Evolutionary conservation across 2,797 vertebrate species (phyloP).

Genomic region (Gambusia yucatana): DNA sequence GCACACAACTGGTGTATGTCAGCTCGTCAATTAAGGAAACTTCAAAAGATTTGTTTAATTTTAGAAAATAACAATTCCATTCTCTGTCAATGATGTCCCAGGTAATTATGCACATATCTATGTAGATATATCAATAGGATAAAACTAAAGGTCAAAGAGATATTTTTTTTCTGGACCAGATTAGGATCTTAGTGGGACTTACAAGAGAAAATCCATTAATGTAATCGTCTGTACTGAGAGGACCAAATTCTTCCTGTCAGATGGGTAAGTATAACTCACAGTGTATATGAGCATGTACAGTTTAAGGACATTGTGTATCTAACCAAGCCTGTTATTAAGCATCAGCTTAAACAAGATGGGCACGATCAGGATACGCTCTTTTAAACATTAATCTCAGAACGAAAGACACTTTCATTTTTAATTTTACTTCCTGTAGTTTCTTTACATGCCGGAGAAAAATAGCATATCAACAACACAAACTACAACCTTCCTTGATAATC

Average conservation of each 20-base stretch:
- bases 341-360: conserved; percentile 38
- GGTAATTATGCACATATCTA: conserved; percentile 57
- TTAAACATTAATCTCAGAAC: conserved; percentile 14
- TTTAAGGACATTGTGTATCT: conserved; percentile 65
- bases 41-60: conserved; percentile 28
- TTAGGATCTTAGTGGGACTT: conserved; percentile 32
- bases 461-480: conserved; percentile 23
- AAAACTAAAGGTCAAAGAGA: conserved; percentile 39
- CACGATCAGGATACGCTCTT: conserved; percentile 28
- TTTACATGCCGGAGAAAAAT: conserved; percentile 31
- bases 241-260: conserved; percentile 69
- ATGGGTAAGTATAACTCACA: conserved; percentile 57
- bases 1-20: conserved; percentile 53
- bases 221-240: conserved; percentile 60
- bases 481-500: conserved; percentile 6
- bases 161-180: conserved; percentile 11
- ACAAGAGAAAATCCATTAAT: conserved; percentile 39
- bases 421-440: conserved; percentile 6
- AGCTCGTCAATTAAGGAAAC: conserved; percentile 47
- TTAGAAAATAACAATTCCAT: conserved; percentile 9
- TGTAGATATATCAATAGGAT: conserved; percentile 71
- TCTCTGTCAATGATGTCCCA: conserved; percentile 64
- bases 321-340: conserved; percentile 50
- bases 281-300: conserved; percentile 73
- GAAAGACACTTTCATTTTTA: conserved; percentile 17